Evolutionary conservation across 2,113 vertebrate species (phyloP).

Genomic region (Heptranchias perlo): DNA sequence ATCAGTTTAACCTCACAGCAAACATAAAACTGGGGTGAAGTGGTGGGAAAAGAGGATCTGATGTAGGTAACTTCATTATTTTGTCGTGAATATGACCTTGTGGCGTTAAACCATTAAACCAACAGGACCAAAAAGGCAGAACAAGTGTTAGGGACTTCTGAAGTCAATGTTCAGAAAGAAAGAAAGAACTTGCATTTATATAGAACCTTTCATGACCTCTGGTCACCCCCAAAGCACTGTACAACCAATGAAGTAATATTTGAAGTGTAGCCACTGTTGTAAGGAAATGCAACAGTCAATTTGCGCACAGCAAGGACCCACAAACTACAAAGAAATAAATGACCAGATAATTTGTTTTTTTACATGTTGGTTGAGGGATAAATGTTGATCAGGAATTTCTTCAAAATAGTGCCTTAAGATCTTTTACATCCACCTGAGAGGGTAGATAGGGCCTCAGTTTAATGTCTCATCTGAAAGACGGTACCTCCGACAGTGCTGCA

Average conservation of each 20-base stretch:
- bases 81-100: neutral
- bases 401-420: neutral
- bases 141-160: neutral
- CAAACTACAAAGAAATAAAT: neutral
- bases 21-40: neutral
- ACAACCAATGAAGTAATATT: neutral
- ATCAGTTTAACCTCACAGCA: neutral
- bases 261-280: neutral
- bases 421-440: neutral
- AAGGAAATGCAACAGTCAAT: neutral
- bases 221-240: neutral
- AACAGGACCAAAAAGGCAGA: neutral
- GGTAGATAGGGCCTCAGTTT: neutral
- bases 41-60: neutral
- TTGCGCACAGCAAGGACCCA: neutral
- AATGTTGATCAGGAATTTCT: neutral
- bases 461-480: neutral
- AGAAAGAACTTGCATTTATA: neutral
- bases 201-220: neutral
- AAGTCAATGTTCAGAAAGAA: neutral
- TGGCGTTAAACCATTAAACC: neutral
- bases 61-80: neutral
- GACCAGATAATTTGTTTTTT: neutral
- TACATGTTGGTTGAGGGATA: neutral
- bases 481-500: neutral